Conservation (phyloP, 2,888 invertebrate species). For the Cephonodes hylas region DNA sequence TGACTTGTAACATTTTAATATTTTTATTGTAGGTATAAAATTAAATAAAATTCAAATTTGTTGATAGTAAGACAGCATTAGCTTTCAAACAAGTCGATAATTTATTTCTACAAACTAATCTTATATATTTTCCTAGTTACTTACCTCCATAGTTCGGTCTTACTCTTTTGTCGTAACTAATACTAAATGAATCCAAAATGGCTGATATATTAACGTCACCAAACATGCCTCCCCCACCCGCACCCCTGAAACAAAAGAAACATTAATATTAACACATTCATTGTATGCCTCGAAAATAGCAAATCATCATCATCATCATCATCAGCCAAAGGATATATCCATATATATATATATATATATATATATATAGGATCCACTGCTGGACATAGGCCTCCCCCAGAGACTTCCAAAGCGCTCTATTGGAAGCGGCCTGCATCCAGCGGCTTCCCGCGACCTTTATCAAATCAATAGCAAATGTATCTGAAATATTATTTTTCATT, state of each 20-base stretch:
- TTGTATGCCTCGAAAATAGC: no score
- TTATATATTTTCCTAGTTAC: constrained; percentile 43
- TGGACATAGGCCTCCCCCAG: no score
- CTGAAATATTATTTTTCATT: no score
- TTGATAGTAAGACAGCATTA: no score
- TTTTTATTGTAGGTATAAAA: not conserved
- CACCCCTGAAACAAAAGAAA: constrained; percentile 78
- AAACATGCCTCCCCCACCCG: constrained; percentile 91
- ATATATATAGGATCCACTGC: no score
- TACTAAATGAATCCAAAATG: constrained; percentile 96
- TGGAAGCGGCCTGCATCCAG: no score
- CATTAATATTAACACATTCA: constrained; percentile 7
- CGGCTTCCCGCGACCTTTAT: no score
- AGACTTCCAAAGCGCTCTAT: no score
- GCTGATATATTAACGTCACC: constrained; percentile 97
- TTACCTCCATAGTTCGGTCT: constrained; percentile 99
- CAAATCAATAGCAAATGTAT: no score
- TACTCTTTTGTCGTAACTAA: constrained; percentile 99
- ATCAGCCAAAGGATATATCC: no score
- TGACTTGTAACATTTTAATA: not conserved
- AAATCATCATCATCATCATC: no score
- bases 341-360: no score
- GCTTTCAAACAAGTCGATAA: not conserved
- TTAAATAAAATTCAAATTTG: not conserved
- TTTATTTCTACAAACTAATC: not conserved